Evolutionary conservation across 2,797 vertebrate genomes (phyloP).

Genomic region (Liparis tanakae): DNA sequence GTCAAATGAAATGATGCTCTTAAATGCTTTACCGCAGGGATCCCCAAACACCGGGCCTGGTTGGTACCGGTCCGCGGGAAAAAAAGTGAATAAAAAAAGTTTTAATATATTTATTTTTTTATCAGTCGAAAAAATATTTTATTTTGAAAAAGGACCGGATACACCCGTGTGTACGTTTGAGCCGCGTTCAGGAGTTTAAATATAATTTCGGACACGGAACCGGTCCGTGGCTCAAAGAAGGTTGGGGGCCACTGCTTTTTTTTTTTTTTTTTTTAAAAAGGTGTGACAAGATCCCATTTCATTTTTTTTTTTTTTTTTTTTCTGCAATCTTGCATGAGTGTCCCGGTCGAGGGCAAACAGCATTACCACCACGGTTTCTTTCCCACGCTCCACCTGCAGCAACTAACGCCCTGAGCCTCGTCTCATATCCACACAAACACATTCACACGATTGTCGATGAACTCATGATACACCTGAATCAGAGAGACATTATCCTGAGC

Average conservation of each 20-base stretch:
- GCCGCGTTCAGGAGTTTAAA: no score
- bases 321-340: constrained; percentile 35
- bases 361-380: constrained; percentile 42
- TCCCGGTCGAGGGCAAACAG: constrained; percentile 59
- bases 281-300: constrained; percentile 50
- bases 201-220: no score
- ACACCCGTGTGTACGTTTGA: no score
- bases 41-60: no score
- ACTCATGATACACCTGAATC: constrained; percentile 69
- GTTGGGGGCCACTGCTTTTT: no score
- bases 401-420: constrained; percentile 20
- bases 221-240: no score
- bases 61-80: no score
- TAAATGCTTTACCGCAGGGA: constrained; percentile 3
- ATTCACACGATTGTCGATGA: constrained; percentile 39
- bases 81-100: no score
- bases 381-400: constrained; percentile 40
- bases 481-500: constrained; percentile 32
- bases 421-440: constrained; percentile 42
- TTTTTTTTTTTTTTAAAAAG: constrained; percentile 69
- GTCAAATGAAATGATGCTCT: background rate
- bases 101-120: no score
- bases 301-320: constrained; percentile 4
- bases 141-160: no score
- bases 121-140: no score